phyloP scores from a whole-genome alignment of 2,797 vertebrate species.

The Glyptemys insculpta region DNA sequence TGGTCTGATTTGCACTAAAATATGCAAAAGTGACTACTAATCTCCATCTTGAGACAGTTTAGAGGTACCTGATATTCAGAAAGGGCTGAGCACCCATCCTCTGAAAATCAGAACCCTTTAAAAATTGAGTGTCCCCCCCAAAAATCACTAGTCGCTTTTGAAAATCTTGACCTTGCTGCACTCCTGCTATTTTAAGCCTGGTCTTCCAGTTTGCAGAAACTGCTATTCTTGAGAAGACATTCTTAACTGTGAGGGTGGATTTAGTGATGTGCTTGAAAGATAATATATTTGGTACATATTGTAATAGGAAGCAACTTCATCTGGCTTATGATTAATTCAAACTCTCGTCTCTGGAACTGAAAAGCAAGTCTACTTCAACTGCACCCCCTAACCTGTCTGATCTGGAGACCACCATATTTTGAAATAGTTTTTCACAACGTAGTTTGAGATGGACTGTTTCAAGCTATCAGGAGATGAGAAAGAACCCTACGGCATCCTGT shows the following conservation, averaged over 20 bases:
- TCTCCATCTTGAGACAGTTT: neutral
- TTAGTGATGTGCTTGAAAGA: neutral
- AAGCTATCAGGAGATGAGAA: neutral
- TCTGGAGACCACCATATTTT: neutral
- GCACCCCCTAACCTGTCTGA: neutral
- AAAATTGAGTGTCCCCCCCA: rapidly evolving
- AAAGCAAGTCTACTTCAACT: neutral
- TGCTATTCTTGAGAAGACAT: neutral
- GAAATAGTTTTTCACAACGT: neutral
- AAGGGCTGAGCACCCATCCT: neutral
- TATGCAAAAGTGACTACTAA: neutral
- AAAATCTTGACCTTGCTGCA: neutral
- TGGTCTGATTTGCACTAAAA: neutral
- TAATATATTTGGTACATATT: rapidly evolving
- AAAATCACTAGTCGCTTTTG: neutral
- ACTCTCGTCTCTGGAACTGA: neutral
- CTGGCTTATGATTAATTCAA: rapidly evolving
- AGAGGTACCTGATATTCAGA: neutral
- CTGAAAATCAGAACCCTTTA: neutral
- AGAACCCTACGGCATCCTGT: neutral
- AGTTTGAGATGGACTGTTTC: neutral
- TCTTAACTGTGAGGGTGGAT: neutral
- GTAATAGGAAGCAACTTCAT: neutral
- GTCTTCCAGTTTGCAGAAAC: neutral
- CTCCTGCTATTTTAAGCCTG: neutral